phyloP scores from a whole-genome alignment of 2,113 vertebrate genomes.

The Strix uralensis region DNA sequence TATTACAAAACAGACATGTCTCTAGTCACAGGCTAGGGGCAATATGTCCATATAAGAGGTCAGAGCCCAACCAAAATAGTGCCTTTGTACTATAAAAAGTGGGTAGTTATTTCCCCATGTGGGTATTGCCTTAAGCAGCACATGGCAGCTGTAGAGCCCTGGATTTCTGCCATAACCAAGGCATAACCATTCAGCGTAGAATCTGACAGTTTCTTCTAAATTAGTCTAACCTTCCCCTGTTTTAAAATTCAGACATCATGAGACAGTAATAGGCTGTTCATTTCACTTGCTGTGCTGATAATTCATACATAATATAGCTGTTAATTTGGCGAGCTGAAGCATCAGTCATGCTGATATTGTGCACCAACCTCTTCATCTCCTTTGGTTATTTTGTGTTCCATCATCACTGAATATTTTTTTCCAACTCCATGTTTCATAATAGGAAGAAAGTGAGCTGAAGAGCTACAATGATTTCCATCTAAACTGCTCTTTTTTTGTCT shows the following conservation, averaged over 20 bases:
- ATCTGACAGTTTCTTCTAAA: background rate
- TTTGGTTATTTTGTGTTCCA: constrained; percentile 11
- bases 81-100: background rate
- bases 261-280: background rate
- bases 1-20: background rate
- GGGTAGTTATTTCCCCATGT: background rate
- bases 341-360: background rate
- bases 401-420: constrained; percentile 12
- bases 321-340: background rate
- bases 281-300: background rate
- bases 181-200: background rate
- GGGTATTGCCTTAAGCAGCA: background rate
- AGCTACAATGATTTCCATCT: constrained; percentile 28
- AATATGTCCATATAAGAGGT: background rate
- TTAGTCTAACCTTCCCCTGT: background rate
- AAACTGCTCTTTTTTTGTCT: constrained; percentile 42
- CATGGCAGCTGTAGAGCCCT: background rate
- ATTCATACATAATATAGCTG: background rate
- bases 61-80: background rate
- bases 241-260: background rate
- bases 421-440: background rate
- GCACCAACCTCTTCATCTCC: background rate
- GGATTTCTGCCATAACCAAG: background rate
- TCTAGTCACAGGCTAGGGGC: background rate
- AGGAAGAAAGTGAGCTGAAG: constrained; percentile 37